phyloP scores from a whole-genome alignment of 2,888 invertebrate species.

The Notocelia uddmanniana region DNA sequence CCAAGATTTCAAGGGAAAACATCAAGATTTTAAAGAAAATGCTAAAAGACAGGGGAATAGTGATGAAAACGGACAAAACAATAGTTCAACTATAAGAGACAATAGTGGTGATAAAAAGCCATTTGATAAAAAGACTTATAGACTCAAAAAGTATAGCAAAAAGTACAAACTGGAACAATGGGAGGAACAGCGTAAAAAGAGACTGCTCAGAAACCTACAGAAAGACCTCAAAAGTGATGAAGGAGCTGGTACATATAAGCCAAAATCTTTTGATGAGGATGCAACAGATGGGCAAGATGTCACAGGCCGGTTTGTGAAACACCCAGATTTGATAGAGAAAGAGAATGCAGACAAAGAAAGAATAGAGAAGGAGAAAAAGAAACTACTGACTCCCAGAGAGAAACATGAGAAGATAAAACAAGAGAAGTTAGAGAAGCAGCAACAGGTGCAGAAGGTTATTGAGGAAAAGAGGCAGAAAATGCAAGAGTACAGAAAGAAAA shows the following conservation, averaged over 20 bases:
- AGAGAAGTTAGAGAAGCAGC: constrained; percentile 81
- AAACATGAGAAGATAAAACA: constrained; percentile 84
- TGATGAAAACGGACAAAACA: constrained; percentile 66
- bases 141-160: constrained; percentile 89
- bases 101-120: constrained; percentile 48
- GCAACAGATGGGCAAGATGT: constrained; percentile 59
- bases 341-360: constrained; percentile 51
- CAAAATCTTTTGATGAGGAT: constrained; percentile 82
- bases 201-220: constrained; percentile 83
- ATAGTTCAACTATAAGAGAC: constrained; percentile 50
- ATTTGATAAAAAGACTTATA: constrained; percentile 89
- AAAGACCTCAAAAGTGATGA: constrained; percentile 84
- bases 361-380: constrained; percentile 49
- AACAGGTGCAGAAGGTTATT: constrained; percentile 79
- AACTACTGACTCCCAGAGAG: constrained; percentile 82
- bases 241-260: constrained; percentile 73
- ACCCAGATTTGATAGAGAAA: constrained; percentile 74
- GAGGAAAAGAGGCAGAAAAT: constrained; percentile 87
- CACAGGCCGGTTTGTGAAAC: constrained; percentile 73
- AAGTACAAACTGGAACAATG: constrained; percentile 89
- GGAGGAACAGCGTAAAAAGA: constrained; percentile 88
- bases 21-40: constrained; percentile 47
- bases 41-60: constrained; percentile 64
- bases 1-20: constrained; percentile 50
- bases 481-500: constrained; percentile 89